Conservation (phyloP, 1,140 invertebrate species). For the Nephotettix cincticeps region DNA sequence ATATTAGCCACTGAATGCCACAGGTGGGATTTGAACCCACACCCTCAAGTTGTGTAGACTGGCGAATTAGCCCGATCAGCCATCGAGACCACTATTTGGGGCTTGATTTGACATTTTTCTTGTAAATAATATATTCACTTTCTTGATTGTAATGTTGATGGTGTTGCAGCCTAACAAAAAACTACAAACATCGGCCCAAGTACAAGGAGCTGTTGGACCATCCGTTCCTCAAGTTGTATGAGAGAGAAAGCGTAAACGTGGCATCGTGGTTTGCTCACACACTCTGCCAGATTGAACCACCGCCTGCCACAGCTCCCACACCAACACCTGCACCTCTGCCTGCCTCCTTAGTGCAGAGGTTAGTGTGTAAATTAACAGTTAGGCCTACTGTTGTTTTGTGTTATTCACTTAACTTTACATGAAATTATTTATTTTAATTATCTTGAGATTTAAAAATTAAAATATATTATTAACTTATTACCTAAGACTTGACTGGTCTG, state of each 20-base stretch:
- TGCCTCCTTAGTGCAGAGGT: not conserved
- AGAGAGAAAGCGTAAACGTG: slow-evolving; percentile 70
- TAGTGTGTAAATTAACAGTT: no score
- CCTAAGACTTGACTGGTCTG: not conserved
- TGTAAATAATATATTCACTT: no score
- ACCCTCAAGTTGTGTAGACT: no score
- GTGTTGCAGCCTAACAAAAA: slow-evolving; percentile 85
- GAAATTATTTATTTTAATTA: not conserved
- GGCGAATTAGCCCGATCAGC: no score
- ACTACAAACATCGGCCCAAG: slow-evolving; percentile 90
- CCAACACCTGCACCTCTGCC: not conserved
- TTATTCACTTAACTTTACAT: not conserved
- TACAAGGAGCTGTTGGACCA: slow-evolving; percentile 90
- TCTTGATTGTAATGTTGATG: no score
- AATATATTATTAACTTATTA: not conserved
- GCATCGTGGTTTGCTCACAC: slow-evolving; percentile 67
- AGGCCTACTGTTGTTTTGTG: no score
- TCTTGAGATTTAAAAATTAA: not conserved
- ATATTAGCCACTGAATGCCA: no score
- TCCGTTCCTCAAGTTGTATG: slow-evolving; percentile 82
- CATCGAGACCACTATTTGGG: no score
- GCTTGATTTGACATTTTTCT: no score
- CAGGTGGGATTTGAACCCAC: no score
- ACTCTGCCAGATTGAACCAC: slow-evolving; percentile 14
- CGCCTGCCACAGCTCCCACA: slow-evolving; percentile 6